Percentiles rank a stretch among this genome's conserved stretches.
These are phyloP conservation scores for Melinopterus prodromus DNA, from an alignment of 2,888 invertebrate species.

Conservation along the genomic window DNA sequence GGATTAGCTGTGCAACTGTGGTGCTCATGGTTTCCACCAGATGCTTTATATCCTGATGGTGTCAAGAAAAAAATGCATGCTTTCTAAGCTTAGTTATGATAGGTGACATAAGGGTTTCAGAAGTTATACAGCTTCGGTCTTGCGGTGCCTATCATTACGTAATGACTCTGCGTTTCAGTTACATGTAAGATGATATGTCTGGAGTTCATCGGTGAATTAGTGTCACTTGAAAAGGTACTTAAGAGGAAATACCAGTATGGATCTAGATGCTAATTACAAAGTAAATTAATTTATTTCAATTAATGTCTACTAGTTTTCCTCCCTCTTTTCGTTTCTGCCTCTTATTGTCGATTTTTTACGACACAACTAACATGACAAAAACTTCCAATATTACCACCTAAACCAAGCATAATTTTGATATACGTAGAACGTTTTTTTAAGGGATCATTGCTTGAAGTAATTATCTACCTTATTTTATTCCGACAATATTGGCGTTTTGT, in stretches of 20 bases:
- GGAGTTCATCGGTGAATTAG: neutral
- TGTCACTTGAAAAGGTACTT: neutral
- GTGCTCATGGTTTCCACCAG: slow-evolving; percentile 33
- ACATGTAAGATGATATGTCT: neutral
- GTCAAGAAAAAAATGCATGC: slow-evolving; percentile 33
- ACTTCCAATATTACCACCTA: too few species aligned
- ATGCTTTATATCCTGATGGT: slow-evolving; percentile 34
- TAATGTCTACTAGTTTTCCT: too few species aligned
- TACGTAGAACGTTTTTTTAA: too few species aligned
- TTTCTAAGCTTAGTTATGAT: neutral
- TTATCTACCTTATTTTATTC: too few species aligned
- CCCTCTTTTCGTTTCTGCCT: too few species aligned
- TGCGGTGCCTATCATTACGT: neutral
- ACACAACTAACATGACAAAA: too few species aligned
- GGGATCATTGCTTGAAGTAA: too few species aligned
- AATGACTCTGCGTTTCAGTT: neutral
- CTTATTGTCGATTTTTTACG: too few species aligned
- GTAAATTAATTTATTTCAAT: too few species aligned
- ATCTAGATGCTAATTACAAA: too few species aligned
- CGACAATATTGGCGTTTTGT: too few species aligned
- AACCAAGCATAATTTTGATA: too few species aligned
- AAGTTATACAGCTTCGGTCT: neutral
- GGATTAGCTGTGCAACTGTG: slow-evolving; percentile 34
- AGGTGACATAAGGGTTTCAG: slow-evolving; percentile 19
- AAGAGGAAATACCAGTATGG: neutral